Percentiles rank a stretch among this genome's conserved stretches.
Conservation (phyloP, 2,797 vertebrate species). For the Rhynchonycteris naso region DNA sequence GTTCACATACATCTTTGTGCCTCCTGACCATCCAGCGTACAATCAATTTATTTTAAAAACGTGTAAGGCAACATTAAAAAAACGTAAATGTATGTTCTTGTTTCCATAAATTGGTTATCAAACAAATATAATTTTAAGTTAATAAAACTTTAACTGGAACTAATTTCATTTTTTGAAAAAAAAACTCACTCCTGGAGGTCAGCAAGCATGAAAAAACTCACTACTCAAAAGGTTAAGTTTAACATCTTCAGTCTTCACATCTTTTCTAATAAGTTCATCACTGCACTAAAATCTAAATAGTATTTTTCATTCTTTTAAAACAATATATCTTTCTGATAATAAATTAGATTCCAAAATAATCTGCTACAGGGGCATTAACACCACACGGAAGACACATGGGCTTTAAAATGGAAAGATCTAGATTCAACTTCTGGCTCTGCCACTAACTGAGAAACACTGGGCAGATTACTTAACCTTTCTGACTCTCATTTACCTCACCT, state of each 20-base stretch:
- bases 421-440: neutral
- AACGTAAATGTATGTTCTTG: no score
- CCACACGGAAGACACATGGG: neutral
- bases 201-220: no score
- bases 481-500: constrained; percentile 14
- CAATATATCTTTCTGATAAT: neutral
- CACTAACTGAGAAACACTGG: neutral
- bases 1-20: no score
- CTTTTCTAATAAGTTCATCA: constrained; percentile 10
- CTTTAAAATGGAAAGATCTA: neutral
- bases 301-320: neutral
- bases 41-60: no score
- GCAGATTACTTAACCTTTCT: constrained; percentile 25
- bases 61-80: no score
- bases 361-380: neutral
- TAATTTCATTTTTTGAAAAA: no score
- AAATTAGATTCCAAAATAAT: constrained; percentile 28
- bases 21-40: no score
- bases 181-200: no score
- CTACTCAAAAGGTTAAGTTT: neutral
- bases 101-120: no score
- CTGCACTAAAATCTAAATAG: neutral
- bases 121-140: no score
- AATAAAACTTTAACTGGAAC: no score
- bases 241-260: neutral